phyloP scores from a whole-genome alignment of 1,140 invertebrate species.

The Drosophila repletoides region DNA sequence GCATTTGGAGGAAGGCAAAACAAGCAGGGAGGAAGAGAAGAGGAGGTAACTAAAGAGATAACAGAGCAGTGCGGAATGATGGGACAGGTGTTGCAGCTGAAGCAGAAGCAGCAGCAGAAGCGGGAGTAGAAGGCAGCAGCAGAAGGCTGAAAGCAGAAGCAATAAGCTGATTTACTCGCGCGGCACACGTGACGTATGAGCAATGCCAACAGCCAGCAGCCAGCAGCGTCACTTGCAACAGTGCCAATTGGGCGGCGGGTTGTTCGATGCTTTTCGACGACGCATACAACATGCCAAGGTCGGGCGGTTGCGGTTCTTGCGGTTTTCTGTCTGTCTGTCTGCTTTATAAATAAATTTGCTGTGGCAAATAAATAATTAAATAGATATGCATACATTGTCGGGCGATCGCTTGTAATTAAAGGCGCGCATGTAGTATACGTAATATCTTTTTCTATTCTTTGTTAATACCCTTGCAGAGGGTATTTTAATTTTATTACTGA shows the following conservation, averaged over 20 bases:
- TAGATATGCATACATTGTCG: slow-evolving; percentile 69
- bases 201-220: too few relatives aligned
- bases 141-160: background rate
- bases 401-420: slow-evolving; percentile 48
- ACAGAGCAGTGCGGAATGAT: too few relatives aligned
- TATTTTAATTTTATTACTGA: too few relatives aligned
- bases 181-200: slow-evolving; percentile 59
- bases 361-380: slow-evolving; percentile 69
- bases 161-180: too few relatives aligned
- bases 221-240: slow-evolving; percentile 27
- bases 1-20: background rate
- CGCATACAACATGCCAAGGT: slow-evolving; percentile 38
- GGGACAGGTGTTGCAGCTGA: too few relatives aligned
- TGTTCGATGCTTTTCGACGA: slow-evolving; percentile 26
- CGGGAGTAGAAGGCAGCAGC: background rate
- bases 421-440: slow-evolving; percentile 75
- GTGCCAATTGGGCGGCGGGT: slow-evolving; percentile 1
- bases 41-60: too few relatives aligned
- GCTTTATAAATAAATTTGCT: slow-evolving; percentile 73
- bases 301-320: slow-evolving; percentile 5
- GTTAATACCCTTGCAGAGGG: too few relatives aligned
- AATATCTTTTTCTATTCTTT: too few relatives aligned
- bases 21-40: background rate
- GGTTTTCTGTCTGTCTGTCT: slow-evolving; percentile 61
- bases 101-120: background rate